Evolutionary conservation across 2,888 invertebrate species (phyloP).

Genomic region (Ophonus ardosiacus): DNA sequence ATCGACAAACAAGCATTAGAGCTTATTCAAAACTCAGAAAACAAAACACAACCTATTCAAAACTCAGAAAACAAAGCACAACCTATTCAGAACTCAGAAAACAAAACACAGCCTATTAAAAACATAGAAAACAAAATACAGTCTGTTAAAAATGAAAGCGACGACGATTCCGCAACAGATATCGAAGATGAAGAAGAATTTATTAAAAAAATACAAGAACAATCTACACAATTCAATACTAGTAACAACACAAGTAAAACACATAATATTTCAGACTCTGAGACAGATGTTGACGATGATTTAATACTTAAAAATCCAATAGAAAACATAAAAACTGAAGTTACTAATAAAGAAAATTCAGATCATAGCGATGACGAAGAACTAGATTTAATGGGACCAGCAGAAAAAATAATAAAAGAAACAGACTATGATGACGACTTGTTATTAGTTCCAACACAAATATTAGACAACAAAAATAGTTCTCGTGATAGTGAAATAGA

Average conservation of each 20-base stretch:
- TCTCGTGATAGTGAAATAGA: not conserved
- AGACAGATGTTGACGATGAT: conserved; percentile 67
- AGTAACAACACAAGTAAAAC: conserved; percentile 50
- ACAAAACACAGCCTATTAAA: not conserved
- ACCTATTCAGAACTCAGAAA: not conserved
- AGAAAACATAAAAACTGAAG: not conserved
- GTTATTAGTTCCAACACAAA: conserved; percentile 21
- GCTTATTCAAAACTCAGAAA: not conserved
- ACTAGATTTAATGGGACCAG: conserved; percentile 30
- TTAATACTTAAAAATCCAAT: not conserved
- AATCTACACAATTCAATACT: conserved; percentile 5
- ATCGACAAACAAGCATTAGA: conserved; percentile 11
- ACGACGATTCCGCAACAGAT: conserved; percentile 66
- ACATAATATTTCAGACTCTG: conserved; percentile 65
- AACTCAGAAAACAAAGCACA: not conserved
- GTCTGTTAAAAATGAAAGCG: not conserved
- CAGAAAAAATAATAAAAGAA: not conserved
- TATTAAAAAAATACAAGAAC: conserved; percentile 57
- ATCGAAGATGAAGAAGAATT: conserved; percentile 63
- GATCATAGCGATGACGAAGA: not conserved
- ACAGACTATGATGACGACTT: conserved; percentile 4
- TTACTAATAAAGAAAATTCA: not conserved
- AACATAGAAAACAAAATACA: not conserved
- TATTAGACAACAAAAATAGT: not conserved
- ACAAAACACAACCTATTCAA: not conserved